Conservation (phyloP, 2,797 vertebrate genomes). For the Ataeniobius toweri region DNA sequence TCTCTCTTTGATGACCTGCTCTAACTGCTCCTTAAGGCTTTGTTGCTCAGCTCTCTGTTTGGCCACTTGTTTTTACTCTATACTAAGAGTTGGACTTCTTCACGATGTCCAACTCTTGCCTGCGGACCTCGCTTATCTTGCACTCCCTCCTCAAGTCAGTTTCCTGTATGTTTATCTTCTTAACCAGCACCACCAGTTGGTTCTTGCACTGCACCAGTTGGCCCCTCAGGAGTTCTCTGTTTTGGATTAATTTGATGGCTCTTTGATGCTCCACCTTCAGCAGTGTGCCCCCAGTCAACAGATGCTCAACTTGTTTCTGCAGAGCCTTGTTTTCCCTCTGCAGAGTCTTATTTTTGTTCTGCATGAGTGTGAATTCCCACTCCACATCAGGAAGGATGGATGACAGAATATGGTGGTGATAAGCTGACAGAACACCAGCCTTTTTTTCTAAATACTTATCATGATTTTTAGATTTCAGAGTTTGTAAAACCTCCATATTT, state of each 20-base stretch:
- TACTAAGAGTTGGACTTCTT: background rate
- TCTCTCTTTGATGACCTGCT: background rate
- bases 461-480: background rate
- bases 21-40: background rate
- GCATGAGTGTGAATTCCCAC: background rate
- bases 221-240: background rate
- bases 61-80: background rate
- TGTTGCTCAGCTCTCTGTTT: background rate
- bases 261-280: conserved; percentile 6
- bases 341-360: background rate
- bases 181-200: background rate
- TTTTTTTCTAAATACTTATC: background rate
- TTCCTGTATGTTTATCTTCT: conserved; percentile 9
- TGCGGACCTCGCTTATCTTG: conserved; percentile 13
- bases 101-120: background rate
- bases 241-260: background rate
- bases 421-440: background rate
- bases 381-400: conserved; percentile 1
- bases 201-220: conserved; percentile 6
- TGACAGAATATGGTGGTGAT: background rate
- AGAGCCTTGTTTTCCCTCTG: background rate
- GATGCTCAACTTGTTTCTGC: background rate
- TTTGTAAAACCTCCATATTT: conserved; percentile 9
- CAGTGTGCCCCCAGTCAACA: background rate
- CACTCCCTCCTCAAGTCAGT: background rate